Evolutionary conservation across 2,113 vertebrate genomes (phyloP), one percentile per base, ranked within the genome.

Genomic region (Sinocyclocheilus anophthalmus): DNA sequence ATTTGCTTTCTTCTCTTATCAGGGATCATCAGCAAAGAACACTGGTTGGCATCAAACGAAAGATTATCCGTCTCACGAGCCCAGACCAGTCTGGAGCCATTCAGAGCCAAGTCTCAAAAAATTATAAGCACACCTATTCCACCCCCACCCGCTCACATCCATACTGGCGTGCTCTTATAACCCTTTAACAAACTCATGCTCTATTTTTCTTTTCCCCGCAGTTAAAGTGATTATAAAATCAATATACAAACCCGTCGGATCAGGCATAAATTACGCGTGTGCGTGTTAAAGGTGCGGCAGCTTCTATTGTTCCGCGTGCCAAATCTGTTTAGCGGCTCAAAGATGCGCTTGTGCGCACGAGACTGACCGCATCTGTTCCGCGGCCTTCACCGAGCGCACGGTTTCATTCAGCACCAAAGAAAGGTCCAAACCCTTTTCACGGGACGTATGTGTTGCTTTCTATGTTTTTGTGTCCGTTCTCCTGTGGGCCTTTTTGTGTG

Each of bases 181-280:
- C 93, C 95, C 95, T 97, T 96, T 96, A 97, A 96, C 94, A 93
- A 93, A 95, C 94, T 95, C 94, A 90, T 91, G 90, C 94, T 95
- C 92, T 88, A 93, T 94, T 95, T 97, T 95, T 94, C 94, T 94
- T 96, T 96, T 96, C 94, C 96, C 94, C 97, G 97, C 93, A 93
- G 95, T 98, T 99, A 99, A 99, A 98, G 97, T 99, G 98, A 99
- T 99, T 99, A 99, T 99, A 97, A 97, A 97, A 99, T 99, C 98
- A 98, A 99, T 99, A 98, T 97, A 97, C 96, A 97, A 97, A 98
- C 96, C 96, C 96, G 95, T 93, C 94, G 96, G 95, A 95, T 97
- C 96, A 95, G 96, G 97, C 96, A 98, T 99, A 97, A 97, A 99
- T 99, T 98, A 98, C 85, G 96, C 95, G 88, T 95, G 95, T 96